Evolutionary conservation across 1,140 invertebrate genomes (phyloP).

Genomic region (Macrobrachium nipponense): DNA sequence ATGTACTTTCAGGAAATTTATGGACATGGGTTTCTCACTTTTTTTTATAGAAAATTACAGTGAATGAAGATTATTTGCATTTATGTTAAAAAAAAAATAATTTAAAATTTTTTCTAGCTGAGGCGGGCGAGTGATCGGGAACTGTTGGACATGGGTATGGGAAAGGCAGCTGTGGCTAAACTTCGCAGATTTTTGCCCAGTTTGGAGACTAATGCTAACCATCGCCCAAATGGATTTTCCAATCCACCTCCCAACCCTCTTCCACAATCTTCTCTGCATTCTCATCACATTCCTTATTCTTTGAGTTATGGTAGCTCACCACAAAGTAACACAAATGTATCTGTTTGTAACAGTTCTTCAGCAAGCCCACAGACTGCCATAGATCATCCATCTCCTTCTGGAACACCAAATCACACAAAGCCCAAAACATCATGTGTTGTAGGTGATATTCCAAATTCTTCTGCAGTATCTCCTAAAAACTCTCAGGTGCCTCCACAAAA

Average conservation of each 20-base stretch:
- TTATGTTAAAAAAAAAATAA: neutral
- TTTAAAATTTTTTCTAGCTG: conserved; percentile 38
- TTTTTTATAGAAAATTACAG: neutral
- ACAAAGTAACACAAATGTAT: conserved; percentile 13
- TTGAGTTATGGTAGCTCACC: conserved; percentile 10
- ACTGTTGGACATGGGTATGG: conserved; percentile 35
- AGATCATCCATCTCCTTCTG: conserved; percentile 23
- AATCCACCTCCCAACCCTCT: conserved; percentile 25
- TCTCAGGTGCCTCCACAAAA: neutral
- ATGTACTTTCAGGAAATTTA: no score
- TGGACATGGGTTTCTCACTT: no score
- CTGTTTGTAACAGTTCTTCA: conserved; percentile 2
- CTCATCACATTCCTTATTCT: conserved; percentile 15
- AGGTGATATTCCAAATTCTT: conserved; percentile 1
- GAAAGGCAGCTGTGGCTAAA: conserved; percentile 28
- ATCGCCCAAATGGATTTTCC: conserved; percentile 45
- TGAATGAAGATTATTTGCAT: neutral
- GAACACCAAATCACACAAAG: conserved; percentile 28
- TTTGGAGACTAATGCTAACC: conserved; percentile 30
- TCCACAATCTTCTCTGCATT: conserved; percentile 20
- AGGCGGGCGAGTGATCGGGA: conserved; percentile 45
- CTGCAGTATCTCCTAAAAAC: neutral
- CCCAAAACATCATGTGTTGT: neutral
- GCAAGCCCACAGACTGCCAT: conserved; percentile 8
- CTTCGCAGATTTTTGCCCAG: conserved; percentile 21